phyloP scores from a whole-genome alignment of 37 sponge, comb jelly and placozoan genomes.

The Ianthella basta region DNA sequence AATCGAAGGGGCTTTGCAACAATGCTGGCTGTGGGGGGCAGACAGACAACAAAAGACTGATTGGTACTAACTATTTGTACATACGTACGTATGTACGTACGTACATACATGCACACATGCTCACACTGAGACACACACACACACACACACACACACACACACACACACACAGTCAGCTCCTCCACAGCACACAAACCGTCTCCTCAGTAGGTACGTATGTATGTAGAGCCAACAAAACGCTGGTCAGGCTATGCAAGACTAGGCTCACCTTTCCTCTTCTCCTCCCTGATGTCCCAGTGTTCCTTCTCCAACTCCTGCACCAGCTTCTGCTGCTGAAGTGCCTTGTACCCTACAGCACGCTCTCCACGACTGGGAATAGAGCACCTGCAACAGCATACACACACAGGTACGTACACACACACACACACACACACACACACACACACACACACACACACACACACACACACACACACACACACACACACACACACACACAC shows the following conservation, averaged over 20 bases:
- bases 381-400: background rate
- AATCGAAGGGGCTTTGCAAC: conserved; percentile 75
- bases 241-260: background rate
- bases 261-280: conserved; percentile 7
- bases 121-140: too few species aligned
- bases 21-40: conserved; percentile 26
- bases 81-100: conserved; percentile 21
- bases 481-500: too few species aligned
- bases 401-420: background rate
- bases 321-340: conserved; percentile 35
- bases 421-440: background rate
- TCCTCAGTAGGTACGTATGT: too few species aligned
- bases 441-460: too few species aligned
- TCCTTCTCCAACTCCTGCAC: conserved; percentile 12
- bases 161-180: too few species aligned
- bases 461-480: too few species aligned
- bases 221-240: background rate
- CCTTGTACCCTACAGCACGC: conserved; percentile 45
- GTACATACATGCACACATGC: background rate
- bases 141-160: too few species aligned
- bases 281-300: background rate
- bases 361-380: background rate
- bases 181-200: too few species aligned
- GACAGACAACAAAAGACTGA: background rate
- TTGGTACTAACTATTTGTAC: background rate